These are phyloP conservation scores for Dendrophyllia cribrosa DNA, from an alignment of 64 coral and sea anemone genomes.

Conservation along the genomic window DNA sequence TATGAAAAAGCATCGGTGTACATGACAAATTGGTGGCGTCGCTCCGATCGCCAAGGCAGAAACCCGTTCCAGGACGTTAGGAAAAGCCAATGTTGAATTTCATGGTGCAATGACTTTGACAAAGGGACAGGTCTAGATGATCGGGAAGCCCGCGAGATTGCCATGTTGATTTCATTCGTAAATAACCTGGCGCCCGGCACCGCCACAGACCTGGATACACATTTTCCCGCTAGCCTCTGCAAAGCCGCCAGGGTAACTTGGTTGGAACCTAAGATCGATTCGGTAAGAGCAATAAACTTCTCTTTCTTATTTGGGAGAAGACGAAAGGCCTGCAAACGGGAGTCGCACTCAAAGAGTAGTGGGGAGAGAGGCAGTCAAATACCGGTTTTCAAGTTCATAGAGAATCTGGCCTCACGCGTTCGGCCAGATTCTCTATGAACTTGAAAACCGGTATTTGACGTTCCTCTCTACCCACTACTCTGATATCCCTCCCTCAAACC, in stretches of 20 bases:
- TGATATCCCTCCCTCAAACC: too few species aligned
- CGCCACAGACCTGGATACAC: conserved; percentile 54
- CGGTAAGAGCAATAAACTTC: conserved; percentile 42
- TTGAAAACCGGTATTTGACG: too few species aligned
- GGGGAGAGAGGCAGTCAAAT: too few species aligned
- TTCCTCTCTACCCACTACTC: too few species aligned
- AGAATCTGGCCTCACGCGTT: too few species aligned
- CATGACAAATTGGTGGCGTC: conserved; percentile 39
- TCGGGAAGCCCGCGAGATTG: background rate
- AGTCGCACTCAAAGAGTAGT: conserved; percentile 52
- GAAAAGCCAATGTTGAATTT: conserved; percentile 72
- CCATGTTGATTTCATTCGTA: conserved; percentile 71
- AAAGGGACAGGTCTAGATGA: conserved; percentile 21
- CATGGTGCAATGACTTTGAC: background rate
- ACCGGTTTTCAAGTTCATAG: too few species aligned
- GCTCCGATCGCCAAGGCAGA: conserved; percentile 49
- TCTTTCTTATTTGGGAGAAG: conserved; percentile 12
- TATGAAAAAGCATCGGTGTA: conserved; percentile 35
- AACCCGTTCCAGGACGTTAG: conserved; percentile 42
- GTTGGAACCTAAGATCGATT: background rate
- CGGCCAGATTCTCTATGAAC: too few species aligned
- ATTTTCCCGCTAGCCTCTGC: conserved; percentile 61
- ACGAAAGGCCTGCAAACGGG: background rate
- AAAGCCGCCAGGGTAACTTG: background rate
- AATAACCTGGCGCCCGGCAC: conserved; percentile 64